These are phyloP conservation scores for Macaca mulatta DNA, from an alignment of 2,113 vertebrate genomes.

Conservation along the genomic window DNA sequence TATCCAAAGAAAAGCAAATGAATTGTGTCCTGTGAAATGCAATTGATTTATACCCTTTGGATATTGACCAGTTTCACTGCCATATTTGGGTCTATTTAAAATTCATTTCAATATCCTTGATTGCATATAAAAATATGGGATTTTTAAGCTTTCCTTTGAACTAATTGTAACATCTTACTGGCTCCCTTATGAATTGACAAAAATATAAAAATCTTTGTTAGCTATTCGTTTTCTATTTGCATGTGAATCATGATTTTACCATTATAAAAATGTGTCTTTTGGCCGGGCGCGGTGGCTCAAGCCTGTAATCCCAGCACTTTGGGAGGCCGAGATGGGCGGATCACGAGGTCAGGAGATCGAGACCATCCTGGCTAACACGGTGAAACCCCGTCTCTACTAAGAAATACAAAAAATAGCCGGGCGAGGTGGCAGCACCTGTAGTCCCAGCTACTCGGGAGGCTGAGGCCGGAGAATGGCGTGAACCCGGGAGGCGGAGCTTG, in stretches of 20 bases:
- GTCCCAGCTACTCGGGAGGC: too few species aligned
- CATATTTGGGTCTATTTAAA: not conserved
- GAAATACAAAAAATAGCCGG: too few species aligned
- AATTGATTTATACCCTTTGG: not conserved
- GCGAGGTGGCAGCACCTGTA: too few species aligned
- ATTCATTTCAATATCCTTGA: not conserved
- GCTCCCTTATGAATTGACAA: not conserved
- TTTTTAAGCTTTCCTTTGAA: not conserved
- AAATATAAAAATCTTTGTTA: slow-evolving; percentile 11
- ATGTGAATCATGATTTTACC: not conserved
- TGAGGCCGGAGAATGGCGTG: too few species aligned
- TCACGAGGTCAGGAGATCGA: too few species aligned
- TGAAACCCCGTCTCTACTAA: too few species aligned
- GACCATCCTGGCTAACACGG: too few species aligned
- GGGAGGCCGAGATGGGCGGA: too few species aligned
- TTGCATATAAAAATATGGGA: not conserved
- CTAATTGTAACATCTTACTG: not conserved
- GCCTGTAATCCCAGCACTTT: too few species aligned
- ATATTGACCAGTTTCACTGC: not conserved
- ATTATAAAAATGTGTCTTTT: not conserved
- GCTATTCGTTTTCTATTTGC: not conserved
- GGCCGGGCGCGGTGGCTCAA: too few species aligned
- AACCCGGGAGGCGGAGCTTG: too few species aligned
- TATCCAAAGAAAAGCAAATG: not conserved
- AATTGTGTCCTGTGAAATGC: not conserved